Base-by-base conservation (phyloP, 2,797 vertebrate species). In the Pygocentrus nattereri region DNA sequence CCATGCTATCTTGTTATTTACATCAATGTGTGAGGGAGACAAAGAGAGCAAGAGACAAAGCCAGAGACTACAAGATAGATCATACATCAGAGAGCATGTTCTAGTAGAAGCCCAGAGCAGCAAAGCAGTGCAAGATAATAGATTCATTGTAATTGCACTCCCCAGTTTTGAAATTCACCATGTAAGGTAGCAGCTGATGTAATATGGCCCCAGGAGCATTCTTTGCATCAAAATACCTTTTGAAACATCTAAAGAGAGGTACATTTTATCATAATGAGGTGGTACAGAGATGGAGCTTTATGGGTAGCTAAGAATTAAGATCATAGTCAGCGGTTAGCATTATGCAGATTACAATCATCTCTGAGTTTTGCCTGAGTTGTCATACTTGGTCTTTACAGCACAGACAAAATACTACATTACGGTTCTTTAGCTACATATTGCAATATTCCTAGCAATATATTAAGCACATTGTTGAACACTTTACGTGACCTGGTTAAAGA, bases 151-250 rank as follows among this genome's bases (percentile, higher is more conserved):
- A 85, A 80, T 89, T 87, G 85, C 27, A 88, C 89, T 88, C 74
- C 74, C 50, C 87, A 83, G 80, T 85, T 90, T 89, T 91, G 85
- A 91, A 74, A 61, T 88, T 88, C 86, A 80, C 81, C 61, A 85
- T 85, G 85, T 50, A 82, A 84, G 79, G 83, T 85, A 81, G 74
- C 77, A 67, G 87, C 84, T 90, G 90, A 91, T 88, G 89, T 89
- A 90, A 91, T 89, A 90, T 85, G 75, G 85, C 71, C 77, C 82
- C 62, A 64, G 80, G 87, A 83, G 82, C 69, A 73, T 84, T 19
- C 62, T 76, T 65, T 58, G 41, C 71, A 67, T 38, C 54, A 76
- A 54, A 77, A 71, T 54, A 58, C 16, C 15, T 34, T 21, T 49
- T 30, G 34, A 68, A 73, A 25, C 34, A 19, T 34, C 16, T 30